Evolutionary conservation across 2,797 vertebrate genomes (phyloP).

Genomic region (Rhinogobio ventralis): DNA sequence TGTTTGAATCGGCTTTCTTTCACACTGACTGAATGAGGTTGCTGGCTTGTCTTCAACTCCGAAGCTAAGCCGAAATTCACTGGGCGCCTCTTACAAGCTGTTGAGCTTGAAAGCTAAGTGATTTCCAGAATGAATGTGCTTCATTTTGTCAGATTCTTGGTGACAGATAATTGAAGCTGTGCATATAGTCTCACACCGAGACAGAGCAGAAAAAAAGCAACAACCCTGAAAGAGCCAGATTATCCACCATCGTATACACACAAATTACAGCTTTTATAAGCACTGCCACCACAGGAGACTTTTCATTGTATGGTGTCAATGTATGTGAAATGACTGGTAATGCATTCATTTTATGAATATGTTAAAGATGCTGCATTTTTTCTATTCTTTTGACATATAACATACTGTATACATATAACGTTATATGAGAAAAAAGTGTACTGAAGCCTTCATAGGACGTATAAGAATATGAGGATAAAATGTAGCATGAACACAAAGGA

Average conservation of each 20-base stretch:
- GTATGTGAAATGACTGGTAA: slow-evolving; percentile 20
- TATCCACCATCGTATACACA: slow-evolving; percentile 47
- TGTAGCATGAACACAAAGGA: background rate
- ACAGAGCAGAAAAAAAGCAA: slow-evolving; percentile 42
- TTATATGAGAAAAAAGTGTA: too few species aligned
- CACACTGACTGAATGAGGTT: slow-evolving; percentile 16
- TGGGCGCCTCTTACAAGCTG: slow-evolving; percentile 64
- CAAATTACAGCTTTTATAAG: slow-evolving; percentile 41
- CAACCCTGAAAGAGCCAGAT: slow-evolving; percentile 73
- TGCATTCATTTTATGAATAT: slow-evolving; percentile 19
- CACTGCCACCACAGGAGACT: background rate
- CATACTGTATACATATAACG: too few species aligned
- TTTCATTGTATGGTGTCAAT: slow-evolving; percentile 14
- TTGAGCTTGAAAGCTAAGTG: slow-evolving; percentile 51
- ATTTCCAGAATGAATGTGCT: slow-evolving; percentile 70
- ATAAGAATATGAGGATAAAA: background rate
- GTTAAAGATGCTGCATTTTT: slow-evolving; percentile 20
- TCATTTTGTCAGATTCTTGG: slow-evolving; percentile 74
- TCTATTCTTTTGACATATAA: background rate
- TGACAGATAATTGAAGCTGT: slow-evolving; percentile 76
- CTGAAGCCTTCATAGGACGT: background rate
- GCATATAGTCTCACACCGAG: slow-evolving; percentile 47
- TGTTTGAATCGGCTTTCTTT: slow-evolving; percentile 25
- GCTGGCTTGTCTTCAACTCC: slow-evolving; percentile 58
- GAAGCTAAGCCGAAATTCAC: slow-evolving; percentile 69